Conservation (phyloP, 2,113 vertebrate genomes). For the Eulacestoma nigropectus region DNA sequence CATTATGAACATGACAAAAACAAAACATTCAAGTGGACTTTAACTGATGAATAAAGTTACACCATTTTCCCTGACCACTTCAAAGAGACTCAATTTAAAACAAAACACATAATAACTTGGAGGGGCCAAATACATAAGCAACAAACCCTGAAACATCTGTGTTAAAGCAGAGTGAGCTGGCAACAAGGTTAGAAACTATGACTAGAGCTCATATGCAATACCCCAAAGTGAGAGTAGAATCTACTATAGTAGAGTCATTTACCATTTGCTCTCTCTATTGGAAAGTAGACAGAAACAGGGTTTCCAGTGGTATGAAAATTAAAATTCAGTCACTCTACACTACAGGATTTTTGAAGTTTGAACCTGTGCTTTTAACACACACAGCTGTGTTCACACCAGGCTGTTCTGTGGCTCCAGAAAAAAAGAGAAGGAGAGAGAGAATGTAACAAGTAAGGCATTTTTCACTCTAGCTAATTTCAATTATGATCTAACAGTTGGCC, state of each 20-base stretch:
- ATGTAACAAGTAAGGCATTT: not conserved
- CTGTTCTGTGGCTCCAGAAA: not conserved
- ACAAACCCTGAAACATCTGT: not conserved
- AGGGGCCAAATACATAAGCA: not conserved
- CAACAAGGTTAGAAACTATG: not conserved
- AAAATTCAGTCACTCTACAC: not conserved
- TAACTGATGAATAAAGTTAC: not conserved
- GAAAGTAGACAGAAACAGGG: not conserved
- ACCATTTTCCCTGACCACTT: not conserved
- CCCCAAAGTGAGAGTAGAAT: not conserved
- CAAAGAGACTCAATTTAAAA: not conserved
- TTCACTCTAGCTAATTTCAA: not conserved
- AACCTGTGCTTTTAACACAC: not conserved
- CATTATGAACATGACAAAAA: not conserved
- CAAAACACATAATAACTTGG: not conserved
- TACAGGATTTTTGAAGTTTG: not conserved
- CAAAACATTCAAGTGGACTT: not conserved
- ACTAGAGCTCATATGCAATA: not conserved
- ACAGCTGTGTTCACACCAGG: not conserved
- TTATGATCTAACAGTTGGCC: not conserved
- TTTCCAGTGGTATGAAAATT: not conserved
- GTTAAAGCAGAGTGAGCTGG: not conserved
- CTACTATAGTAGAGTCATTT: not conserved
- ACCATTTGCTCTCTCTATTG: not conserved
- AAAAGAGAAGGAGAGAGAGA: not conserved